Evolutionary conservation across 2,113 vertebrate genomes (phyloP), one percentile per base, ranked within the genome.

Genomic region (Calonectris borealis): DNA sequence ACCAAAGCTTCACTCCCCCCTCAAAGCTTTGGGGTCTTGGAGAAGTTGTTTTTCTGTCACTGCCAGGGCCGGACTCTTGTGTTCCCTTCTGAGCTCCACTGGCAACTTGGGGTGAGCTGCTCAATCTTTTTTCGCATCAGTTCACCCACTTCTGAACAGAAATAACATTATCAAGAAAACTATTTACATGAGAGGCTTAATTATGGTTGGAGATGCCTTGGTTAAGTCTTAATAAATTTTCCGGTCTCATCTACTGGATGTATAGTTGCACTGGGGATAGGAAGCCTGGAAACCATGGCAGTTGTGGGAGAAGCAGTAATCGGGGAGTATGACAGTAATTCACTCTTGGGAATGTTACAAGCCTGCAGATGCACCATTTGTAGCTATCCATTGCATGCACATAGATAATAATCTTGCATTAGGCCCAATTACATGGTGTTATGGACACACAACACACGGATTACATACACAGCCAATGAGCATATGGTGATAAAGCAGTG

Each of bases 351-450:
- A 92, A 11, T 2, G 6, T n/a, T 82, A 49, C 27, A 46, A 76
- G 80, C 51, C 79, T 92, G 83, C 94, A 94, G 91, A 95, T 93
- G 90, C 88, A 86, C 95, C 96, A 94, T 95, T 96, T 96, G 86
- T 88, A 98, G 96, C 97, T 96, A 88, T 86, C 76, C 88, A 31
- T 88, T 95, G 92, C 96, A 93, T 94, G 96, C 90, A 88, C 87
- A 57, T 48, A 96, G 97, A 98, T 98, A 97, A 98, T 97, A 92
- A 96, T 95, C 88, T 95, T 97, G 91, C 96, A 97, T 98, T 98
- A 98, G 96, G 97, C 96, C 97, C 97, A 98, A 98, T 98, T 98
- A 98, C 97, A 97, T 96, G 97, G 97, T 97, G 95, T 97, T 97
- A 90, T 89, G 97, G 98, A 94, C 97, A 97, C 97, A 97, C 96